Evolutionary conservation across 23 tunicate genomes (phyloP).

Genomic region (Botrylloides violaceus): DNA sequence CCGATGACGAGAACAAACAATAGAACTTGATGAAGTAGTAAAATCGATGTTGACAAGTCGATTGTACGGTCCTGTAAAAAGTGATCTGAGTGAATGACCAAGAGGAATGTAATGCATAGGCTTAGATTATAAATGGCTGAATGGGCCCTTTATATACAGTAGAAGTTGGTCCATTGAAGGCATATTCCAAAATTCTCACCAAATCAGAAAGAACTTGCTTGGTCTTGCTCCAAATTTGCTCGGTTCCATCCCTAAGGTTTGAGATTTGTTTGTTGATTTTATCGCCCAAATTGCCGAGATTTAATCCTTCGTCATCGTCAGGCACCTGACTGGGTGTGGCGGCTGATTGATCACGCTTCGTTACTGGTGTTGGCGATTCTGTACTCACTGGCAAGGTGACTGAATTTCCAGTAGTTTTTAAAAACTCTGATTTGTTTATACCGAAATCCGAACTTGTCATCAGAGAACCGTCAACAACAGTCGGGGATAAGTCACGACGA

Average conservation of each 20-base stretch:
- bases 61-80: slow-evolving; percentile 16
- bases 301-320: not conserved
- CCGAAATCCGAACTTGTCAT: no score
- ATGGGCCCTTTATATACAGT: no score
- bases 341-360: not conserved
- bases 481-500: no score
- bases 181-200: no score
- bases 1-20: slow-evolving; percentile 95
- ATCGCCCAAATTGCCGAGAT: not conserved
- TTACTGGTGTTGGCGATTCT: not conserved
- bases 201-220: not conserved
- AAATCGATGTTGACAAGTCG: slow-evolving; percentile 60
- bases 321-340: no score
- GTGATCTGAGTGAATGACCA: no score
- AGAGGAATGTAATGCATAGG: no score
- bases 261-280: slow-evolving; percentile 17
- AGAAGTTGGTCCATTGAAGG: no score
- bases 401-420: no score
- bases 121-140: no score
- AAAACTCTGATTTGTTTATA: no score
- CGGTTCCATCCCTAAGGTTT: slow-evolving; percentile 11
- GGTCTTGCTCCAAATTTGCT: slow-evolving; percentile 4
- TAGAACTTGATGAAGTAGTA: slow-evolving; percentile 85
- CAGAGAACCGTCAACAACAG: no score
- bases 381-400: slow-evolving; percentile 1